Percentiles rank a stretch among this genome's conserved stretches.
These are phyloP conservation scores for Chaetophractus vellerosus DNA, from an alignment of 2,797 vertebrate genomes.

Conservation along the genomic window DNA sequence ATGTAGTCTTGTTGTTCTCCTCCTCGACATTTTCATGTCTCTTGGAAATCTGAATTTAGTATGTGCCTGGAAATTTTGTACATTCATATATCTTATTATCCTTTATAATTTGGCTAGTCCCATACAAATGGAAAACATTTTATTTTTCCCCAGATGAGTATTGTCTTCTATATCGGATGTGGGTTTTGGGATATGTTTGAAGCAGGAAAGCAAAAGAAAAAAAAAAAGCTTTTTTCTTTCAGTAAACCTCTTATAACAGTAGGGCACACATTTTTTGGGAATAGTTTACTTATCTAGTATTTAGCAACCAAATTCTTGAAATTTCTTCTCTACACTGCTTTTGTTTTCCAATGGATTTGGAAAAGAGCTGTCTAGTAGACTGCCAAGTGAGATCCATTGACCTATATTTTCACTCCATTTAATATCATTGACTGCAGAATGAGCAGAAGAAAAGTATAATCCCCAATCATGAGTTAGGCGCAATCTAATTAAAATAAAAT, in stretches of 20 bases:
- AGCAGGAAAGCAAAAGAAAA: neutral
- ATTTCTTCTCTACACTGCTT: neutral
- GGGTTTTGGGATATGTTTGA: neutral
- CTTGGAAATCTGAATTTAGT: neutral
- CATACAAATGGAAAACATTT: neutral
- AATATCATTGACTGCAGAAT: neutral
- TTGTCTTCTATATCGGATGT: neutral
- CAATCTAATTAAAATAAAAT: neutral
- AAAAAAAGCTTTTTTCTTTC: neutral
- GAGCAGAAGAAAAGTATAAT: too few relatives aligned
- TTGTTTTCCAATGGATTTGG: neutral
- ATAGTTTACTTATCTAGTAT: neutral
- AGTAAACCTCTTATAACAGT: neutral
- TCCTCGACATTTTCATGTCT: neutral
- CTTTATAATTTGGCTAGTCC: neutral
- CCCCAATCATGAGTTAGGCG: neutral
- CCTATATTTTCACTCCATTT: too few relatives aligned
- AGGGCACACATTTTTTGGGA: neutral
- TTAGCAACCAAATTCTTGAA: neutral
- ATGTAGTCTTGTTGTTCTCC: neutral
- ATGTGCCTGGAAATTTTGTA: neutral
- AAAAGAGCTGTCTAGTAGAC: neutral
- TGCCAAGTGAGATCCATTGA: neutral
- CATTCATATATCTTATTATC: neutral
- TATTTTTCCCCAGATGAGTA: neutral